These are phyloP conservation scores for Poecilobothrus nobilitatus DNA, from an alignment of 2,888 invertebrate species.

Conservation along the genomic window DNA sequence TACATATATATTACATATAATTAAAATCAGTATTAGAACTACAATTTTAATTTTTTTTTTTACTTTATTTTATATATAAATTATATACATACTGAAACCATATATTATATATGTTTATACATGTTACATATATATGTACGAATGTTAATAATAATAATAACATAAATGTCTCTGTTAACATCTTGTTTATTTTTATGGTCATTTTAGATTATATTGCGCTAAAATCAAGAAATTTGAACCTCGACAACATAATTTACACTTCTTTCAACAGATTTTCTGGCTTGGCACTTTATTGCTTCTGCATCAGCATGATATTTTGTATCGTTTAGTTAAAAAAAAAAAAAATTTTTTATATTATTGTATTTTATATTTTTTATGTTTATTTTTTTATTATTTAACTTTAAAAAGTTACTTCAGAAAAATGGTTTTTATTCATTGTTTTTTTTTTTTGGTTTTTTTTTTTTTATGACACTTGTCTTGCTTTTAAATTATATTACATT, in stretches of 20 bases:
- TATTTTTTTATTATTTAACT: neutral
- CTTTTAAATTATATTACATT: no score
- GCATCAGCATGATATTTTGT: slow-evolving; percentile 1
- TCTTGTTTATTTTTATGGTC: slow-evolving; percentile 5
- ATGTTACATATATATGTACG: no score
- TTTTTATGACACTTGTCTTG: no score
- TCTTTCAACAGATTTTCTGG: neutral
- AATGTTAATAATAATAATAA: neutral
- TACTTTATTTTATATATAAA: no score
- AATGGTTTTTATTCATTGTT: no score
- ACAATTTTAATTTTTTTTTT: no score
- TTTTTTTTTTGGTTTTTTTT: no score
- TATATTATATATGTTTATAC: no score
- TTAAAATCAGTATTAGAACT: no score
- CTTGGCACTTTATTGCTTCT: neutral
- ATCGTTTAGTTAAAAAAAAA: neutral
- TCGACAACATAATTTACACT: slow-evolving; percentile 6
- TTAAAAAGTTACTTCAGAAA: neutral
- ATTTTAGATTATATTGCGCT: slow-evolving; percentile 6
- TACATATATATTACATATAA: no score
- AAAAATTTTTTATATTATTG: neutral
- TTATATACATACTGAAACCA: no score
- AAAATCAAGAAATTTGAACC: neutral
- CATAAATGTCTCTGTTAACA: slow-evolving; percentile 4
- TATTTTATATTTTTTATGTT: neutral